A percentile compares a stretch with the other conserved stretches of the same genome.
Conservation (phyloP, 2,888 invertebrate species). For the Isotomurus palustris region DNA sequence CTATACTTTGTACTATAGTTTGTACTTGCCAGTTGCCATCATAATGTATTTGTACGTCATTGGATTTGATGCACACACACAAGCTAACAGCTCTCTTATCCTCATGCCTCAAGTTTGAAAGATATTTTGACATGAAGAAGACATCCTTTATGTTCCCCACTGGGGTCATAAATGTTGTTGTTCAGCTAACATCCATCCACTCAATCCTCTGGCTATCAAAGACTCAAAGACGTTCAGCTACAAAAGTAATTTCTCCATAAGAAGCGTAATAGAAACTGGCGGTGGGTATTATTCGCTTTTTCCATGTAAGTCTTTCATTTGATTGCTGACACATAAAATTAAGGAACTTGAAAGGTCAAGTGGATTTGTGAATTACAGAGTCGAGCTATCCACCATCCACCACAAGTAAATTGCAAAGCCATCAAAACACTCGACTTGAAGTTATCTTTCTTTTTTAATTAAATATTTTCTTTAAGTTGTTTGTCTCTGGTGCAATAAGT, state of each 20-base stretch:
- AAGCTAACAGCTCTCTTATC: too few relatives aligned
- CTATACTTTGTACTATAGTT: too few relatives aligned
- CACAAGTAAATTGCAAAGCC: not conserved
- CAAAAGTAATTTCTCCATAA: too few relatives aligned
- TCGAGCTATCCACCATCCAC: not conserved
- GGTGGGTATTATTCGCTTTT: too few relatives aligned
- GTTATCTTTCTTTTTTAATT: not conserved
- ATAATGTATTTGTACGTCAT: too few relatives aligned
- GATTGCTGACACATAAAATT: conserved; percentile 4
- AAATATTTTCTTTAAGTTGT: not conserved
- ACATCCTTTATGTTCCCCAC: not conserved
- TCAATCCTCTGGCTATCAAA: not conserved
- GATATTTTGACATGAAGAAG: too few relatives aligned
- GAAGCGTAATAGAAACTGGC: too few relatives aligned
- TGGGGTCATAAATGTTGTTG: not conserved
- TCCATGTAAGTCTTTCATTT: not conserved
- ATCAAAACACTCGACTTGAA: not conserved
- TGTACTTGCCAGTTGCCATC: too few relatives aligned
- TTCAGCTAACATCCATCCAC: not conserved
- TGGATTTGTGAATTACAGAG: not conserved
- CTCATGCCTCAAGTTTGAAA: too few relatives aligned
- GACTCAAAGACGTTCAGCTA: not conserved
- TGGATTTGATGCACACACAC: too few relatives aligned
- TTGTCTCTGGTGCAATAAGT: not conserved
- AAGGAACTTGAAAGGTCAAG: not conserved